Conservation (phyloP, 2,888 invertebrate species). For the Drosophila stalkeri region DNA sequence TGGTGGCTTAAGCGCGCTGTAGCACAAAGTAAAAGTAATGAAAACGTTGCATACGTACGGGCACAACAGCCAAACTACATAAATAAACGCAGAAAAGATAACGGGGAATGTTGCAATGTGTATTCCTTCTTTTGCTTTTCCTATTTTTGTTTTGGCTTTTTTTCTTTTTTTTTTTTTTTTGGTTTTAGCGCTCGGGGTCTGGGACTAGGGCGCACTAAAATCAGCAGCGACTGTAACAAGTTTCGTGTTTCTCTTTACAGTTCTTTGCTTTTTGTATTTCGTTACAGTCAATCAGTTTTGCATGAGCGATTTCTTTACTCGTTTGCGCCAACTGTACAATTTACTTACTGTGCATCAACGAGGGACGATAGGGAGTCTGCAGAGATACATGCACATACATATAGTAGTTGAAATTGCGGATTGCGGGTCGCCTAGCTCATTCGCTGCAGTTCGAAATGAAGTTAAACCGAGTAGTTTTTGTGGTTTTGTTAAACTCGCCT, state of each 20-base stretch:
- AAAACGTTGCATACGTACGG: constrained; percentile 66
- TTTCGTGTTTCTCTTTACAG: constrained; percentile 73
- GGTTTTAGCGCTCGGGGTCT: constrained; percentile 10
- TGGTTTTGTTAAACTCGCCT: constrained; percentile 14
- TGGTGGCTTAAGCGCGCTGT: constrained; percentile 18
- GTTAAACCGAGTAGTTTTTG: constrained; percentile 46
- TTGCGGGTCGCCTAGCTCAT: constrained; percentile 48
- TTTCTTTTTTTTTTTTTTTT: neutral
- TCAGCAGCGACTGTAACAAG: constrained; percentile 74
- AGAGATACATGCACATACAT: neutral
- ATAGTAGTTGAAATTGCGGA: constrained; percentile 10
- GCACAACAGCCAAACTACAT: constrained; percentile 55
- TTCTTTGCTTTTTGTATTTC: constrained; percentile 68
- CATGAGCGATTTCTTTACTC: constrained; percentile 78
- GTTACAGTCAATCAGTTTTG: constrained; percentile 80
- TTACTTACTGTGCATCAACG: constrained; percentile 53
- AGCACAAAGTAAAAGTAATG: constrained; percentile 55
- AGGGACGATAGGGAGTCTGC: neutral
- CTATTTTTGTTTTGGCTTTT: neutral
- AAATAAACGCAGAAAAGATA: constrained; percentile 75
- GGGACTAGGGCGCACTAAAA: constrained; percentile 53
- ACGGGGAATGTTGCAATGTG: constrained; percentile 40
- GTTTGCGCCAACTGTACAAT: constrained; percentile 79
- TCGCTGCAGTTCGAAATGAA: constrained; percentile 50
- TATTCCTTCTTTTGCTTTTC: constrained; percentile 5